These are phyloP conservation scores for Sicus ferrugineus DNA, from an alignment of 2,888 invertebrate genomes.

Conservation along the genomic window DNA sequence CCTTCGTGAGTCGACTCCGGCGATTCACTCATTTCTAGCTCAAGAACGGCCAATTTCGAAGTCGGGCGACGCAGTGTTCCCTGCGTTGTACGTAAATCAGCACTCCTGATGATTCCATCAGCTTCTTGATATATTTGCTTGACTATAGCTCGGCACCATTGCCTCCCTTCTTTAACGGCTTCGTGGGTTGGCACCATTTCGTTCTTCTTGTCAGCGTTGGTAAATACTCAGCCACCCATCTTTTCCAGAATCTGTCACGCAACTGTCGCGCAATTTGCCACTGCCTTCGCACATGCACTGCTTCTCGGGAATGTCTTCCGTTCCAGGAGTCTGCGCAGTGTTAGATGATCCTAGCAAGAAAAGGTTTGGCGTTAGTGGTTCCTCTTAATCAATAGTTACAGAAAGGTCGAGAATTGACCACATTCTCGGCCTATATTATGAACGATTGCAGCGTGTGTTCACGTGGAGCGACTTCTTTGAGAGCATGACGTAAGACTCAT, in stretches of 20 bases:
- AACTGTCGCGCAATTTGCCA: conserved; percentile 3
- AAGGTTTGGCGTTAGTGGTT: conserved; percentile 12
- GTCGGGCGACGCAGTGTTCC: conserved; percentile 44
- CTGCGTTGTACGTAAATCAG: conserved; percentile 42
- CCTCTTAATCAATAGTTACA: neutral
- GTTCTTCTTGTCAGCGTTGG: conserved; percentile 26
- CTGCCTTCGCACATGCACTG: neutral
- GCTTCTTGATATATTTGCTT: conserved; percentile 39
- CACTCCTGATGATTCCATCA: conserved; percentile 44
- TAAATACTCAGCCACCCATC: conserved; percentile 12
- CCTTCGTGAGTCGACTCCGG: conserved; percentile 36
- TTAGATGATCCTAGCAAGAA: neutral
- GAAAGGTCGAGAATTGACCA: conserved; percentile 9
- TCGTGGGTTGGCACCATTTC: conserved; percentile 6
- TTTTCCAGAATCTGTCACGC: neutral
- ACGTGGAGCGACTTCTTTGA: neutral
- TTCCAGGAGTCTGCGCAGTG: neutral
- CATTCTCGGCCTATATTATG: no score
- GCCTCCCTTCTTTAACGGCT: neutral
- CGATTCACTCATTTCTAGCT: conserved; percentile 53
- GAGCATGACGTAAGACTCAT: neutral
- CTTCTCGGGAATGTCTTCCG: neutral
- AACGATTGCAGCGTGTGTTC: neutral
- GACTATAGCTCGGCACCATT: conserved; percentile 38
- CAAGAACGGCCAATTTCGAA: conserved; percentile 55